Evolutionary conservation across 1,140 invertebrate genomes (phyloP), one percentile per base, ranked within the genome.

Genomic region (Dendroctonus ponderosae): DNA sequence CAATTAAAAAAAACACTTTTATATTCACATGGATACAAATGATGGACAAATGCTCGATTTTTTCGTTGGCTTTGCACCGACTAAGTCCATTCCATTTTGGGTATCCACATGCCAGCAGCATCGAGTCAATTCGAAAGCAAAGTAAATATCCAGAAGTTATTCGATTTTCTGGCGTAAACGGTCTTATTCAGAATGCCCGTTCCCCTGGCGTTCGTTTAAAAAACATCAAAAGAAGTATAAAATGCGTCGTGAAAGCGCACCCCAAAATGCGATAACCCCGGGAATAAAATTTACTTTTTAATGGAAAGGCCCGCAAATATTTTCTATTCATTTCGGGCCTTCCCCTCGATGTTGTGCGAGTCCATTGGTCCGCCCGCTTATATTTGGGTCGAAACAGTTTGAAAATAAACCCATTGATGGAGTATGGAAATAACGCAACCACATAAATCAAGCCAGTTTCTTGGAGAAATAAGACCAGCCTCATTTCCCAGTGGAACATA

Each of bases 111-210:
- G 38, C 12, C 40, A 4, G 6, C 38, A 58, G 39, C 40, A 12
- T 12, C 11, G 5, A 41, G 14, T 41, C 5, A 11, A 50, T 42
- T 9, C 41, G 60, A 66, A 67, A 67, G 57, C 57, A 67, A 67
- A 67, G 65, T 67, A 67, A 67, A 67, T 67, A 67, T 67, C 65
- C 65, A 67, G 65, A 67, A 67, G 65, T 67, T 67, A 67, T 67
- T 67, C 65, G 65, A 67, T 67, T 67, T 67, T 54, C 50, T 40
- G 58, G 65, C 65, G 61, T 67, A 67, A 67, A 67, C 65, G 65
- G 58, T 41, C 54, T 66, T 66, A 66, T 66, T 66, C 64, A 66
- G 64, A 60, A 66, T 66, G 50, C 64, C 49, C n/a, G 49, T 44
- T 67, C 57, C 57, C 65, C 48, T 44, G n/a, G 26, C 65, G 57